Evolutionary conservation across 2,113 vertebrate genomes (phyloP), one percentile per base, ranked within the genome.

Genomic region (Corythaeola cristata): DNA sequence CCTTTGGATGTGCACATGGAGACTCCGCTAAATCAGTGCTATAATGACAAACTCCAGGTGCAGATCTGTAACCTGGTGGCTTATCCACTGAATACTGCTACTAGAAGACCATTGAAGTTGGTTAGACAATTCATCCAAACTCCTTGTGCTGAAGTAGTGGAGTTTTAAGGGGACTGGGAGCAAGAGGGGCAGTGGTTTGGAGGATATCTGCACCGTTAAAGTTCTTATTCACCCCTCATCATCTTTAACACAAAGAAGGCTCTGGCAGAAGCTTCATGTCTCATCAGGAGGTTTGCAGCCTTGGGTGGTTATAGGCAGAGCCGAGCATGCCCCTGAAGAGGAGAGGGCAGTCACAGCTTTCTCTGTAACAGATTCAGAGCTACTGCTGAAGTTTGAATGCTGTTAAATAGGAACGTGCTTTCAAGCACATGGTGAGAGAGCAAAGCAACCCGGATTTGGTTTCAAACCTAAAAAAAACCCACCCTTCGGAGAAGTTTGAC

Each of bases 1-100:
- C 45, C 11, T 11, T 1, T 52, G 2, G 0, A 44, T 41, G 14
- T 35, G 12, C 11, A 6, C 28, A 14, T 4, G 17, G 47, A 59
- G 11, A 32, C 11, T 47, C 12, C 15, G 5, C 5, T 47, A 37
- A 49, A 19, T 67, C 32, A 11, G 23, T 15, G 12, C 15, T 50
- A 4, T 21, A 60, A 24, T 5, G 9, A 8, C 27, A 32, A 53
- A 28, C 4, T 78, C 27, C 37, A 45, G 16, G 2, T 22, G 27
- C 11, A 30, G 22, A 28, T 74, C 41, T 18, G 12, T 32, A 27
- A 45, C 3, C 3, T 62, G 3, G 9, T 66, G 50, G 9, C 12
- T 88, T 81, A 23, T 20, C n/a, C 23, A n/a, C 22, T 45, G 20
- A 52, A 45, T 63, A 45, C 21, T 58, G 5, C 7, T 22, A 8